Percentiles rank a stretch among this genome's conserved stretches.
phyloP scores from a whole-genome alignment of 2,113 vertebrate genomes.

The Apaloderma vittatum region DNA sequence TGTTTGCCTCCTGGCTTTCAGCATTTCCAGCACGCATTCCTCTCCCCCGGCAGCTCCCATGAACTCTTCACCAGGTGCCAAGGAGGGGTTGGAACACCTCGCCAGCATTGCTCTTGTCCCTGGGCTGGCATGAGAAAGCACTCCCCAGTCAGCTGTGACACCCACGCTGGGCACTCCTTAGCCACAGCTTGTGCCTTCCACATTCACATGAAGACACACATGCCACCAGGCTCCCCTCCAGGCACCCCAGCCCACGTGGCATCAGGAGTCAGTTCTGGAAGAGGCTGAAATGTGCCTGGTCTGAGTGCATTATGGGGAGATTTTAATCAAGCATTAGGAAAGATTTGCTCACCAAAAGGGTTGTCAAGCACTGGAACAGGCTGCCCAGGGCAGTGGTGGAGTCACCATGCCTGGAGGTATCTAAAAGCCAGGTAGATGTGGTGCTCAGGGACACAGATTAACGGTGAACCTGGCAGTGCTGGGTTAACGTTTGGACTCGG shows the following conservation, averaged over 20 bases:
- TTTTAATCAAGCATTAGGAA: background rate
- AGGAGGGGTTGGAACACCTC: background rate
- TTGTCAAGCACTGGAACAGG: background rate
- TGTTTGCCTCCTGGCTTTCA: slow-evolving; percentile 21
- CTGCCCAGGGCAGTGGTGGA: background rate
- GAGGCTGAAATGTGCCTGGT: background rate
- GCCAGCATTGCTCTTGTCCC: background rate
- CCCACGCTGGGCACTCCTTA: background rate
- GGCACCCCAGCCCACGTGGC: background rate
- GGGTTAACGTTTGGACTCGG: accelerated
- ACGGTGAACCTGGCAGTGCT: background rate
- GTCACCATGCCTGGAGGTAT: too few species aligned
- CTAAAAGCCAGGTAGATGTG: accelerated
- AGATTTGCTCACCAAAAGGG: background rate
- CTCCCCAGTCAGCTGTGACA: background rate
- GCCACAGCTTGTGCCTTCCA: background rate
- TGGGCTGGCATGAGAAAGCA: background rate
- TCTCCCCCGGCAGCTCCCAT: background rate
- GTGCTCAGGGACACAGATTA: accelerated
- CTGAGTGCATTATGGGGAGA: too few species aligned
- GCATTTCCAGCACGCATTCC: background rate
- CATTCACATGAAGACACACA: background rate
- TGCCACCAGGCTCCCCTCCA: background rate
- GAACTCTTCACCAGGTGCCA: background rate
- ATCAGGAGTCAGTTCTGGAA: background rate